These are phyloP conservation scores for Cyprinodon tularosa DNA, from an alignment of 2,113 vertebrate species.

Conservation along the genomic window DNA sequence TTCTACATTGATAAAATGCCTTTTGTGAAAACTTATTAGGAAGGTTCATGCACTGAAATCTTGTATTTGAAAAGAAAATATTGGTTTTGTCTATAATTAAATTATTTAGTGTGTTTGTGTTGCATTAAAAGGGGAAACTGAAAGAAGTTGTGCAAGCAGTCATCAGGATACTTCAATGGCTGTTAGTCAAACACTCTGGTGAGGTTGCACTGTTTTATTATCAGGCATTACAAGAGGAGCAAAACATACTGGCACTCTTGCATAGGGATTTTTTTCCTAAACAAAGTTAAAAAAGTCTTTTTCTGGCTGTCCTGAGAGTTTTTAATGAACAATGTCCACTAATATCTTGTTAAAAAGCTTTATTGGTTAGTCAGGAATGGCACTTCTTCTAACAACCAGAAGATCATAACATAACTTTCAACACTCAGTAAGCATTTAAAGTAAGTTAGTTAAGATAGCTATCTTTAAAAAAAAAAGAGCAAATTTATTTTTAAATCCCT, in stretches of 20 bases:
- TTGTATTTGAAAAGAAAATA: not conserved
- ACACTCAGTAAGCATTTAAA: too few species aligned
- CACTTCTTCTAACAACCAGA: too few species aligned
- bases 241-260: not conserved
- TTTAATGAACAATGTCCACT: not conserved
- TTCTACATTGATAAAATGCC: not conserved
- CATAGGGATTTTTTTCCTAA: not conserved
- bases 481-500: too few species aligned
- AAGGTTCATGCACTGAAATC: not conserved
- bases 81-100: not conserved
- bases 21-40: not conserved
- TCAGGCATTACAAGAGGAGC: not conserved
- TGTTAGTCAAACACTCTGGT: not conserved
- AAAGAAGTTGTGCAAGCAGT: not conserved
- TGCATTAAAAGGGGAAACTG: not conserved
- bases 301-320: not conserved
- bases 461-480: too few species aligned
- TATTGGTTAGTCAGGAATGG: too few species aligned
- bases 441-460: too few species aligned
- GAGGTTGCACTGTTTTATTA: not conserved
- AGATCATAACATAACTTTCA: too few species aligned
- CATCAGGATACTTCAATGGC: not conserved
- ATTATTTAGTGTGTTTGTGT: not conserved
- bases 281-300: too few species aligned
- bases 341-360: not conserved